Evolutionary conservation across 2,113 vertebrate genomes (phyloP).

Genomic region (Picathartes gymnocephalus): DNA sequence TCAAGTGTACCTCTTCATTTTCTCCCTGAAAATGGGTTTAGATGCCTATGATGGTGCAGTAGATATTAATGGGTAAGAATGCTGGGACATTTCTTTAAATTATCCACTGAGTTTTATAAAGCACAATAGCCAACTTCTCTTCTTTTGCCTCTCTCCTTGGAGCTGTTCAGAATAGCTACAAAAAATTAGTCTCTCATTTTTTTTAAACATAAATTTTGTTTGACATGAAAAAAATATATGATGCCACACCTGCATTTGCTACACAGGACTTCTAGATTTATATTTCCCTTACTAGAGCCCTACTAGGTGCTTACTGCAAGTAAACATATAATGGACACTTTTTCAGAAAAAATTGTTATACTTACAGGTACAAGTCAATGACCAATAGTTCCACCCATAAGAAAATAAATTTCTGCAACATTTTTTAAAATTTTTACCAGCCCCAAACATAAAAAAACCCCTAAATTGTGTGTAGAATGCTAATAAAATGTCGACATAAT

Average conservation of each 20-base stretch:
- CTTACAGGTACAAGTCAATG: neutral
- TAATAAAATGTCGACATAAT: neutral
- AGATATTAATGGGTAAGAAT: neutral
- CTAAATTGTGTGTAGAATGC: accelerated
- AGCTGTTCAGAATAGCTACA: neutral
- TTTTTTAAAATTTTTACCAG: neutral
- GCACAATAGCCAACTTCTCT: accelerated
- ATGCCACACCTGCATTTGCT: neutral
- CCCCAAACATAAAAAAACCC: neutral
- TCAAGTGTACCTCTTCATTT: neutral
- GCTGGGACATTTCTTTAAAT: neutral
- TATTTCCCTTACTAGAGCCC: neutral
- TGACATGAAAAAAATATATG: neutral
- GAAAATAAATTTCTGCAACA: neutral
- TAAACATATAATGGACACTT: neutral
- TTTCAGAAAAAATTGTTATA: neutral
- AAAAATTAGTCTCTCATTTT: neutral
- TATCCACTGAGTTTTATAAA: neutral
- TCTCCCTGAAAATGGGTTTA: accelerated
- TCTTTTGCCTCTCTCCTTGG: neutral
- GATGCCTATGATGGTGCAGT: accelerated
- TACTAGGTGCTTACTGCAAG: neutral
- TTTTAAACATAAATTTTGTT: neutral
- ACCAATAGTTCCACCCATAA: neutral
- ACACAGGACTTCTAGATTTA: neutral